Evolutionary conservation across 2,113 vertebrate species (phyloP).

Genomic region (Sminthopsis crassicaudata): DNA sequence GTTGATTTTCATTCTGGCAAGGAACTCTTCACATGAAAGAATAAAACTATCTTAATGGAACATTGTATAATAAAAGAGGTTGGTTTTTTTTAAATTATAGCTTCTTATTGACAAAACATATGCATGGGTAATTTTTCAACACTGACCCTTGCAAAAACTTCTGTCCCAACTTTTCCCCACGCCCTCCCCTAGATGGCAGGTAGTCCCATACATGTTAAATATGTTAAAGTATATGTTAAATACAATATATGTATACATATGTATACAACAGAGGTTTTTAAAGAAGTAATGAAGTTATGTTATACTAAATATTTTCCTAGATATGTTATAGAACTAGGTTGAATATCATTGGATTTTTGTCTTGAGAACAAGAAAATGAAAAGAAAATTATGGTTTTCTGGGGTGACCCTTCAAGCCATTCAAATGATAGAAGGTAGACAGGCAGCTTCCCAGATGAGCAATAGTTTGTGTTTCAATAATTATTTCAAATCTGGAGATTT

Average conservation of each 20-base stretch:
- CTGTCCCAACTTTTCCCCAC: too few species aligned
- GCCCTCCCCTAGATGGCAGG: too few species aligned
- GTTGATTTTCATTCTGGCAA: not conserved
- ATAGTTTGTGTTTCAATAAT: not conserved
- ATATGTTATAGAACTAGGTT: conserved; percentile 32
- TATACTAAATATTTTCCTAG: conserved; percentile 29
- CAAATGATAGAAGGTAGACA: conserved; percentile 20
- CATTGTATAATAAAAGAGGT: too few species aligned
- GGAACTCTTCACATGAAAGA: too few species aligned
- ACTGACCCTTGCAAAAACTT: too few species aligned
- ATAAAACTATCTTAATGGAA: too few species aligned
- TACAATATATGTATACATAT: too few species aligned
- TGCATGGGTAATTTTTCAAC: too few species aligned
- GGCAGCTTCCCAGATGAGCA: not conserved
- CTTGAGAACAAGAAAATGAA: conserved; percentile 28
- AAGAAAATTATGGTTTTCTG: conserved; percentile 13
- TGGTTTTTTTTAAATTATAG: not conserved
- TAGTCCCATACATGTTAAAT: too few species aligned
- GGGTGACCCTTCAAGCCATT: conserved; percentile 8
- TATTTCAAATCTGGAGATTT: not conserved
- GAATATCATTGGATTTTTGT: conserved; percentile 7
- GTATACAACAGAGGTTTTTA: not conserved
- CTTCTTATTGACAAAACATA: too few species aligned
- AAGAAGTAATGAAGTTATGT: not conserved
- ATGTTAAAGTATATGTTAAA: too few species aligned